phyloP scores from a whole-genome alignment of 1,140 invertebrate species.

The Platyscapa corneri region DNA sequence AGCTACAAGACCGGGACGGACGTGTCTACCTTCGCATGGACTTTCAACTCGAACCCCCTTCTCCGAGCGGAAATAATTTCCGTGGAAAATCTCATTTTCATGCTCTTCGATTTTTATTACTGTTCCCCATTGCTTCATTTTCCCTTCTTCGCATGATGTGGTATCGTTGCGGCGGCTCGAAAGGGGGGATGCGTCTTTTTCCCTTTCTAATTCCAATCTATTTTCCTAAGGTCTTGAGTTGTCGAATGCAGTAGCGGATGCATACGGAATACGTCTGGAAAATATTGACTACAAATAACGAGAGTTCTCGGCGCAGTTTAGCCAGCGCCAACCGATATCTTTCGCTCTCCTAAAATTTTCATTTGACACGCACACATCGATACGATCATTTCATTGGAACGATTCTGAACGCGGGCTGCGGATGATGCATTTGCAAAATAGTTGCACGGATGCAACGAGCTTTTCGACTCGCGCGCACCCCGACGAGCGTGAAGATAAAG shows the following conservation, averaged over 20 bases:
- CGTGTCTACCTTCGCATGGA: slow-evolving; percentile 17
- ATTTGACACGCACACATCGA: no score
- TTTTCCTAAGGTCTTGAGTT: neutral
- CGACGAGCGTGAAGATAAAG: no score
- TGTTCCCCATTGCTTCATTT: neutral
- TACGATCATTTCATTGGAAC: no score
- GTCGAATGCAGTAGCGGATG: neutral
- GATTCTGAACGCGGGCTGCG: no score
- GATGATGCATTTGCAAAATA: no score
- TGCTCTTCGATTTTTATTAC: slow-evolving; percentile 47
- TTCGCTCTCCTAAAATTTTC: no score
- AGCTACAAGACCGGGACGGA: neutral
- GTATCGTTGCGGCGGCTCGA: neutral
- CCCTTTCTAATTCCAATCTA: neutral
- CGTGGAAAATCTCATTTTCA: slow-evolving; percentile 47
- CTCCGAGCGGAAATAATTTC: slow-evolving; percentile 41
- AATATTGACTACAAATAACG: neutral
- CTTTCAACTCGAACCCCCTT: neutral
- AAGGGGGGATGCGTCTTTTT: neutral
- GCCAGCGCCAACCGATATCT: no score
- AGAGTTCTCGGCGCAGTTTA: no score
- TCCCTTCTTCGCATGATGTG: neutral
- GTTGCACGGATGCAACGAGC: no score
- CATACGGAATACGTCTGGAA: neutral
- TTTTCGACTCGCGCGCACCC: no score